Evolutionary conservation across 2,797 vertebrate species (phyloP).

Genomic region (Morelia viridis): DNA sequence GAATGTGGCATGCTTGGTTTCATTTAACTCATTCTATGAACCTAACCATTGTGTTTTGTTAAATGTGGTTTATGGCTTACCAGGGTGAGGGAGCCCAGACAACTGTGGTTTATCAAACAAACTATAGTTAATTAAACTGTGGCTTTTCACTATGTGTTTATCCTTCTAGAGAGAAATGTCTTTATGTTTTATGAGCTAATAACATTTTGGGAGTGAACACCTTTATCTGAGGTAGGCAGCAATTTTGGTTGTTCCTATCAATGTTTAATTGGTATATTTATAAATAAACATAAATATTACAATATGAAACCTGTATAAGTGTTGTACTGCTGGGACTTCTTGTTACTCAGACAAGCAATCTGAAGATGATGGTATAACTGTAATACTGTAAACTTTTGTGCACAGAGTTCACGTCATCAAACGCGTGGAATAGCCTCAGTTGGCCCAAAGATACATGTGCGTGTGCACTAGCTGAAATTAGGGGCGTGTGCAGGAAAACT

Average conservation of each 20-base stretch:
- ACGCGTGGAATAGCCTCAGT: not conserved
- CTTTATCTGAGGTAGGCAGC: conserved; percentile 6
- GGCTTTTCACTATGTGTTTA: not conserved
- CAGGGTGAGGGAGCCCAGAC: not conserved
- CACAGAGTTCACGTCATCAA: not conserved
- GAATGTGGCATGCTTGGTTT: not conserved
- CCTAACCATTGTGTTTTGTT: not conserved
- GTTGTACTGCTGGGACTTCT: not conserved
- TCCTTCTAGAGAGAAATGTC: not conserved
- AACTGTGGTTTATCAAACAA: not conserved
- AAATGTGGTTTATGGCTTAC: not conserved
- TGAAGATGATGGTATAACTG: not conserved
- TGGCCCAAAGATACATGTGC: not conserved
- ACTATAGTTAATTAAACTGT: not conserved
- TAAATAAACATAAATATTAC: not conserved
- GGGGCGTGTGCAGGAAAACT: not conserved
- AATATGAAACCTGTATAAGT: not conserved
- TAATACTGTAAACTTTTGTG: not conserved
- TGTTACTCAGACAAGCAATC: not conserved
- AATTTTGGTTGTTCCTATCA: not conserved
- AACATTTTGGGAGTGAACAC: not conserved
- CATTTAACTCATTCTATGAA: not conserved
- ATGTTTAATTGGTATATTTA: not conserved
- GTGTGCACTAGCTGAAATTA: not conserved
- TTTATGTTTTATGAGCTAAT: conserved; percentile 5